These are phyloP conservation scores for Tetranychus truncatus DNA, from an alignment of 2,888 invertebrate species.

Conservation along the genomic window DNA sequence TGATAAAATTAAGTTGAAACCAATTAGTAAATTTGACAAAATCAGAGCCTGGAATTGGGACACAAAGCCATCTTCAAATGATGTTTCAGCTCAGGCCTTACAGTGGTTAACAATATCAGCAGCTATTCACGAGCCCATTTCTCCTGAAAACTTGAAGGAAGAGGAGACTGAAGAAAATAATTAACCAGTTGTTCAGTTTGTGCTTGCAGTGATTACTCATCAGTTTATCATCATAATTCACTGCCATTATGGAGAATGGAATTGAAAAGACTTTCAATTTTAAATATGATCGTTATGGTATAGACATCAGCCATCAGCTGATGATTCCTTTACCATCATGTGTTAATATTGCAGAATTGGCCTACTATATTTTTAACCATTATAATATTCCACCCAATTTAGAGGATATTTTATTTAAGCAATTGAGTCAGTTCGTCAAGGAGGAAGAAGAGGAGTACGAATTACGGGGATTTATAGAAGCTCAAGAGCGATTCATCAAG, in stretches of 20 bases:
- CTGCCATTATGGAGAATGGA: not conserved
- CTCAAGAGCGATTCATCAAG: conserved; percentile 4
- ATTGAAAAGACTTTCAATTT: conserved; percentile 6
- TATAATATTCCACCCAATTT: conserved; percentile 51
- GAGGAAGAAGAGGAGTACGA: conserved; percentile 17
- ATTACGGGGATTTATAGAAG: not conserved
- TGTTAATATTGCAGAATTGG: conserved; percentile 44
- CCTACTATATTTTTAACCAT: conserved; percentile 45
- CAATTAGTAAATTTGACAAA: conserved; percentile 9
- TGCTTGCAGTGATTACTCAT: not conserved
- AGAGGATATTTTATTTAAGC: conserved; percentile 40
- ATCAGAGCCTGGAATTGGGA: conserved; percentile 20
- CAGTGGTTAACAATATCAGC: conserved; percentile 18
- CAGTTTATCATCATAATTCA: too few species aligned
- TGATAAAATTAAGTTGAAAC: not conserved
- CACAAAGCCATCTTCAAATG: conserved; percentile 12
- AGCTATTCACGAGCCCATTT: conserved; percentile 17
- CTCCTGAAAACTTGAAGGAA: not conserved
- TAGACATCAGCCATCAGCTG: not conserved
- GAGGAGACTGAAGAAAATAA: not conserved
- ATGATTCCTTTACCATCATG: conserved; percentile 24
- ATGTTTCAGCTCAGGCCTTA: conserved; percentile 12
- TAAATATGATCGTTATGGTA: not conserved
- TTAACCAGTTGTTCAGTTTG: not conserved
- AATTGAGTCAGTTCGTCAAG: conserved; percentile 14